A percentile compares a stretch with the other conserved stretches of the same genome.
Evolutionary conservation across 2,888 invertebrate species (phyloP).

Genomic region (Tachina lurida): DNA sequence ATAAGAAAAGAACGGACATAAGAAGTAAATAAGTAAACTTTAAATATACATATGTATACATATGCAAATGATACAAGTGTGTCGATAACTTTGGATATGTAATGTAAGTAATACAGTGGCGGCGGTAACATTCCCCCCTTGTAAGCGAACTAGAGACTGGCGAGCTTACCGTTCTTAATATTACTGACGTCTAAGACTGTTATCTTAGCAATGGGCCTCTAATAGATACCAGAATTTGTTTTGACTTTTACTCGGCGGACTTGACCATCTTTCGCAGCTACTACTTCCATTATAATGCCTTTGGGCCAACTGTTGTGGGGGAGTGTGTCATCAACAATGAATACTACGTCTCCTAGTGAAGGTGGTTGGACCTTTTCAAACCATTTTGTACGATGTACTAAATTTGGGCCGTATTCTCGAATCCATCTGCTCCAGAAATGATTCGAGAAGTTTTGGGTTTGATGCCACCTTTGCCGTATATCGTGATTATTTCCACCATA

Average conservation of each 20-base stretch:
- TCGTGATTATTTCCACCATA: too few relatives aligned
- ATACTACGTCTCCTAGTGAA: constrained; percentile 20
- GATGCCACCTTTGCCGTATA: too few relatives aligned
- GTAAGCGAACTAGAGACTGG: neutral
- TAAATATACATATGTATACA: too few relatives aligned
- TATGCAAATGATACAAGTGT: too few relatives aligned
- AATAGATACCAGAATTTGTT: neutral
- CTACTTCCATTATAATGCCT: constrained; percentile 31
- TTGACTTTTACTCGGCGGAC: constrained; percentile 37
- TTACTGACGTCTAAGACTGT: neutral
- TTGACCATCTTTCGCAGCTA: constrained; percentile 55
- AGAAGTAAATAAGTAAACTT: too few relatives aligned
- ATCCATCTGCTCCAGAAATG: constrained; percentile 66
- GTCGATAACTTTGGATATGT: too few relatives aligned
- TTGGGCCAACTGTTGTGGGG: constrained; percentile 49
- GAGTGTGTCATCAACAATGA: constrained; percentile 48
- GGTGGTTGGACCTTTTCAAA: constrained; percentile 27
- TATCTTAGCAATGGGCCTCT: neutral
- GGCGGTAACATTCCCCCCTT: neutral
- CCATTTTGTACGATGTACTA: too few relatives aligned
- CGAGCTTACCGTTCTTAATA: neutral
- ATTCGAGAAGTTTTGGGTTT: neutral
- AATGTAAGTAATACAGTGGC: neutral
- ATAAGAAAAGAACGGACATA: too few relatives aligned
- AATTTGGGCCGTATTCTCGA: constrained; percentile 61